Evolutionary conservation across 1,140 invertebrate genomes (phyloP), one percentile per base, ranked within the genome.

Genomic region (Globodera rostochiensis): DNA sequence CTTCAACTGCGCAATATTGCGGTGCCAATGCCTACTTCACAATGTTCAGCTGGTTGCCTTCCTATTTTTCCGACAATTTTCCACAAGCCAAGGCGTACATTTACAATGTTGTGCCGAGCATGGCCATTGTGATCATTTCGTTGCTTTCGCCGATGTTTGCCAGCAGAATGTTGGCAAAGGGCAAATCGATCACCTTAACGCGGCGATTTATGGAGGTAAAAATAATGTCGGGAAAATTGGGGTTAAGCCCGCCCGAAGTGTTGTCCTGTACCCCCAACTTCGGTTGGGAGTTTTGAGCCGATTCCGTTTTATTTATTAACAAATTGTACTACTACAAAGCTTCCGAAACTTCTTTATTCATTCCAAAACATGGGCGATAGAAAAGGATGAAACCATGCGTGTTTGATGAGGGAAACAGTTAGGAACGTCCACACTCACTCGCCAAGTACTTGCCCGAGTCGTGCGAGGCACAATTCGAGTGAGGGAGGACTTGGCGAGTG

Each of bases 1-100:
- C 94, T 90, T 91, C 94, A 4, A 90, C 93, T 84, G 93, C 93
- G 74, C 93, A 94, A 90, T 93, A 94, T 83, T 93, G 93, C 90
- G 93, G 94, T 90, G 94, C 93, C 88, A 94, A 94, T 90, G 93
- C 93, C 84, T 94, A 94, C 88, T 94, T 93, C 87, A 93, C 94
- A 77, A 89, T 94, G 79, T 91, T 94, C 36, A 94, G 93, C 15
- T 94, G 94, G 93, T 91, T 94, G 87, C 94, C 94, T 70, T 94
- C 93, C 49, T 94, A 94, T 89, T 94, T 94, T 86, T 93, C 94
- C 88, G 94, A 94, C 86, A 93, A 92, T 21, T 94, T 92, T 86
- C 93, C 93, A 8, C 91, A 92, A 80, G 92, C 92, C 60, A 93
- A 93, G 83, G 93, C 83, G 91, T 90, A 93, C 92, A 91, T 94